Evolutionary conservation across 2,888 invertebrate species (phyloP), one percentile per base, ranked within the genome.

Genomic region (Papilio gigon): DNA sequence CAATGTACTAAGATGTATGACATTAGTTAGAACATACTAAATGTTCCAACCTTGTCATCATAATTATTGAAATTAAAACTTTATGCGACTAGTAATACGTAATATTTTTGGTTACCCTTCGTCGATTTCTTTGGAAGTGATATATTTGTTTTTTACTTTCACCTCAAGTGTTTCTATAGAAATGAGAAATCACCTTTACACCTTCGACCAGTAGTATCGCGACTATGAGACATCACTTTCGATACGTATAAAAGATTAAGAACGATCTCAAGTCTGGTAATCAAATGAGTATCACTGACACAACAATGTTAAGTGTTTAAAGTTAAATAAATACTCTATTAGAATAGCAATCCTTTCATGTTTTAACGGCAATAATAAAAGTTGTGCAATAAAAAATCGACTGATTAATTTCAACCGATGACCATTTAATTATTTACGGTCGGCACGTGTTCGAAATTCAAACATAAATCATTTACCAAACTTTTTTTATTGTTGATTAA

Each of bases 11-110:
- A 40, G 11, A 37, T 42, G 56, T 40, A 33, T 65, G 65, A 58
- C 65, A 42, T 65, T 65, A 65, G 14, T 20, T 65, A 47, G 22
- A 65, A 65, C 30, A 20, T 65, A 50, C 30, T 12, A 20, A 40
- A 56, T 27, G 20, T 56, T 56, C 2, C 14, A 37, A n/a, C 11
- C 33, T 35, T 66, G 44, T 33, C 14, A 12, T 27, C 1, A 6
- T 1, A 25, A 30, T n/a, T 53, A 4, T 27, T 56, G 30, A n/a
- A 56, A 30, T 30, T 56, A 30, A 17, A 56, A 14, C 30, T 30
- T 30, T 56, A 56, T 9, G 2, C 8, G 12, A 17, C 30, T 56
- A 56, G 9, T 8, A 17, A 30, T 56, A 30, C 3, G 30, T 56
- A 30, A 27, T 56, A 56, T 30, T 30, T n/a, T 56, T 56, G 27